These are phyloP conservation scores for Cheirogaleus medius DNA, from an alignment of 2,113 vertebrate genomes.

Conservation along the genomic window DNA sequence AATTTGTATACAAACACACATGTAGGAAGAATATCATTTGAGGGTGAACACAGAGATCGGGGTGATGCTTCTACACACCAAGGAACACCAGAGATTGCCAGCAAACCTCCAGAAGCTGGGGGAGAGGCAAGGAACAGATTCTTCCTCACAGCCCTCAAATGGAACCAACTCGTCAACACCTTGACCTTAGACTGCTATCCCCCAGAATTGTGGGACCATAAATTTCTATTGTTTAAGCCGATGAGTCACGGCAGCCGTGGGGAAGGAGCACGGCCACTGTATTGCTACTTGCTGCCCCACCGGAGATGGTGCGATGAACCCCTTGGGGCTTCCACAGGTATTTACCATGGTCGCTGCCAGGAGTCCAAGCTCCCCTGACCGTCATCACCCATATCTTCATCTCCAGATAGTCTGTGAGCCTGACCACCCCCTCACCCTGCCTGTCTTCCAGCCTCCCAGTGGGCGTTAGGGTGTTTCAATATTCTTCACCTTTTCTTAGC, in stretches of 20 bases:
- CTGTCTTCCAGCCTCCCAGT: background rate
- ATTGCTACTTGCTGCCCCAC: background rate
- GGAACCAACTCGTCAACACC: background rate
- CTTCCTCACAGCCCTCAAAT: background rate
- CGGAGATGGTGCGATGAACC: background rate
- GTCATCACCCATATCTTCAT: background rate
- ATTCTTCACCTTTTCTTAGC: background rate
- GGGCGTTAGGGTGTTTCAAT: background rate
- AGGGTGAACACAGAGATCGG: background rate
- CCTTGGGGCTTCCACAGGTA: no score
- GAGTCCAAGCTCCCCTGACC: background rate
- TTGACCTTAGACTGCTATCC: background rate
- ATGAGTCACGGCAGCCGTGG: background rate
- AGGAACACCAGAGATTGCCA: background rate
- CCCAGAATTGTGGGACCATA: background rate
- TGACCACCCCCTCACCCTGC: background rate
- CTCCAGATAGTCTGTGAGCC: background rate
- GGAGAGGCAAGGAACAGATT: background rate
- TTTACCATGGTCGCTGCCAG: background rate
- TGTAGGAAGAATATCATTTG: fast-evolving
- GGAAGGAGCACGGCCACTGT: background rate
- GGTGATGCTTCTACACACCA: background rate
- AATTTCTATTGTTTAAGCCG: background rate
- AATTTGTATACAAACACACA: background rate
- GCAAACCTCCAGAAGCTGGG: background rate